phyloP scores from a whole-genome alignment of 2,113 vertebrate genomes.

The Zosterops japonicus region DNA sequence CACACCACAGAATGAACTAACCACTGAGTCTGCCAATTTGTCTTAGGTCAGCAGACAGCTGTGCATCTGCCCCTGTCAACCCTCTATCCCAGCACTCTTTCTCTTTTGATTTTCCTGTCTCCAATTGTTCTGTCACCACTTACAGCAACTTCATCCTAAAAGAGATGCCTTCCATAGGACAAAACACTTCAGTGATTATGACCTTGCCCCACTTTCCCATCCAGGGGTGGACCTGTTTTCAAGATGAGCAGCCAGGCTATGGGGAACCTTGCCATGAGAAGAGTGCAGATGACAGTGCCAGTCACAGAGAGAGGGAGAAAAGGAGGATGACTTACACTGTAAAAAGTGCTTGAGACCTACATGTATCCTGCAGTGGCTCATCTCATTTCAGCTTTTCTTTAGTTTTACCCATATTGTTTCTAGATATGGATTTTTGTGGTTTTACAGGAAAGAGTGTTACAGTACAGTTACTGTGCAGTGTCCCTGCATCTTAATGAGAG shows the following conservation, averaged over 20 bases:
- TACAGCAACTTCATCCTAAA: not conserved
- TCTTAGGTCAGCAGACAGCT: not conserved
- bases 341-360: not conserved
- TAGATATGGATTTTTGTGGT: not conserved
- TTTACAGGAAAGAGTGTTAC: not conserved
- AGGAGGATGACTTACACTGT: not conserved
- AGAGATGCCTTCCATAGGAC: not conserved
- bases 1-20: not conserved
- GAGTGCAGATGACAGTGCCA: not conserved
- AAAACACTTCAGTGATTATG: not conserved
- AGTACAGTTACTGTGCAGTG: not conserved
- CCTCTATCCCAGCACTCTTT: not conserved
- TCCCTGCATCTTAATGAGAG: not conserved
- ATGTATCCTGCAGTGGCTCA: not conserved
- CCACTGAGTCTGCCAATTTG: not conserved
- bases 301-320: not conserved
- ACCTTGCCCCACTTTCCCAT: not conserved
- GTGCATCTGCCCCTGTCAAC: not conserved
- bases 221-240: not conserved
- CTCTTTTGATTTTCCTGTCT: not conserved
- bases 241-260: not conserved
- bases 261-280: not conserved
- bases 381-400: not conserved
- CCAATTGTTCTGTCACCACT: not conserved
- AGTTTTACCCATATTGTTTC: not conserved